phyloP scores from a whole-genome alignment of 2,113 vertebrate genomes.

The Saimiri boliviensis region DNA sequence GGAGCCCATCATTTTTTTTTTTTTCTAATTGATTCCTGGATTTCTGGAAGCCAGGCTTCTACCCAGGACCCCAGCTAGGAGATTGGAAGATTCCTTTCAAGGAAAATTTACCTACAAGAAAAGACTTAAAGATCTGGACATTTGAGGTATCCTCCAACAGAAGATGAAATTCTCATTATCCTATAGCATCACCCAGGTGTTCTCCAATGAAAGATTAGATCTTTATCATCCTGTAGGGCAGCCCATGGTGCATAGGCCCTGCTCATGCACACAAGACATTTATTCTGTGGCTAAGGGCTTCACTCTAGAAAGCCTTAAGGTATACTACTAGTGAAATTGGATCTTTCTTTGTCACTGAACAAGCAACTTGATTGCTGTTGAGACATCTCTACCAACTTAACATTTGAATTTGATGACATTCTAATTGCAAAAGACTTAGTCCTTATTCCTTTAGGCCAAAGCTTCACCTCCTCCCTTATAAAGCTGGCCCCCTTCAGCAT shows the following conservation, averaged over 20 bases:
- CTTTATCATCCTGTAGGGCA: too few relatives aligned
- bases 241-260: not conserved
- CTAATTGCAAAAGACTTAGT: not conserved
- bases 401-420: not conserved
- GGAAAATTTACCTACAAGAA: not conserved
- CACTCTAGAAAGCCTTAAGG: not conserved
- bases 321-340: not conserved
- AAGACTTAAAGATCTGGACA: not conserved
- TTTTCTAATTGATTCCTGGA: not conserved
- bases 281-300: not conserved
- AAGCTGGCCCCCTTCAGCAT: not conserved
- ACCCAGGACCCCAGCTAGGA: not conserved
- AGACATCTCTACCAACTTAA: not conserved
- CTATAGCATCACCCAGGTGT: not conserved
- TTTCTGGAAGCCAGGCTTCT: not conserved
- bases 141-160: not conserved
- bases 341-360: not conserved
- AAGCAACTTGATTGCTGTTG: not conserved
- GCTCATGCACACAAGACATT: accelerated
- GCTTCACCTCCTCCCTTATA: not conserved
- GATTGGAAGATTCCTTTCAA: not conserved
- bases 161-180: not conserved
- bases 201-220: not conserved
- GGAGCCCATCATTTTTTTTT: not conserved
- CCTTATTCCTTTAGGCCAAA: not conserved